Evolutionary conservation across 2,113 vertebrate genomes (phyloP).

Genomic region (Cettia cetti): DNA sequence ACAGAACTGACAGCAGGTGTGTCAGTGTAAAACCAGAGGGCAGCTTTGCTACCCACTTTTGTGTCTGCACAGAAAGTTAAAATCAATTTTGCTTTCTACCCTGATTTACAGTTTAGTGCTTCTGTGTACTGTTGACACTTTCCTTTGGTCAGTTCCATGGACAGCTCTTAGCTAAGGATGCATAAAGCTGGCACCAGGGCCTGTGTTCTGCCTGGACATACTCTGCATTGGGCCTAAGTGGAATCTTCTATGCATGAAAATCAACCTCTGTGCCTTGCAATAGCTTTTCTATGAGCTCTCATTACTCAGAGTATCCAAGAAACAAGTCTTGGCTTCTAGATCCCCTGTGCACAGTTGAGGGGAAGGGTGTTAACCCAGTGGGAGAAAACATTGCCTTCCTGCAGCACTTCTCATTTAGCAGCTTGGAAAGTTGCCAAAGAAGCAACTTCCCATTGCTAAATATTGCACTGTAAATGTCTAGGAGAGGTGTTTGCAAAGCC

Average conservation of each 20-base stretch:
- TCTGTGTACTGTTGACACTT: neutral
- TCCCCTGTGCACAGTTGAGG: neutral
- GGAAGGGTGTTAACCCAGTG: neutral
- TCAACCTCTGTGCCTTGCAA: neutral
- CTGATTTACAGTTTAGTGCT: neutral
- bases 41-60: neutral
- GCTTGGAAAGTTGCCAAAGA: neutral
- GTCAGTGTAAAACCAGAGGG: neutral
- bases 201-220: neutral
- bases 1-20: neutral
- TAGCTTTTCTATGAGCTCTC: neutral
- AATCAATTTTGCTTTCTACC: neutral
- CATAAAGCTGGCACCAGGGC: neutral
- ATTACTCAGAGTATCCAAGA: neutral
- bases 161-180: neutral
- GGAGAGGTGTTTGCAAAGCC: neutral
- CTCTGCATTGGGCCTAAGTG: neutral
- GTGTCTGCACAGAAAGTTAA: neutral
- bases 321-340: neutral
- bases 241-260: neutral
- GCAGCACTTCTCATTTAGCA: neutral
- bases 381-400: neutral
- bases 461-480: neutral
- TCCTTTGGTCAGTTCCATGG: neutral
- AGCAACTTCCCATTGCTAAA: neutral